Conservation (phyloP, 2,888 invertebrate species). For the Patella caerulea region DNA sequence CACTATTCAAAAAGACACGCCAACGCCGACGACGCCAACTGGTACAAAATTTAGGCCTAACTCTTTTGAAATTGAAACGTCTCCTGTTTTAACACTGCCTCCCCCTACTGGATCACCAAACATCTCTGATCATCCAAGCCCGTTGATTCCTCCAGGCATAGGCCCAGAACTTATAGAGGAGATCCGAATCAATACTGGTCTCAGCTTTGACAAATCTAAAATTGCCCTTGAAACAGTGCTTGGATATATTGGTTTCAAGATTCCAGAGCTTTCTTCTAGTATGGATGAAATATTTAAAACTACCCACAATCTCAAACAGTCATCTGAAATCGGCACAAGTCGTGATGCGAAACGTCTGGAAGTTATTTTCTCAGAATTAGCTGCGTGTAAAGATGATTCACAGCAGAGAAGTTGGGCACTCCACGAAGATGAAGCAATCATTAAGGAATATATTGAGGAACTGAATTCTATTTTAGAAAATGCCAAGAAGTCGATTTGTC, state of each 20-base stretch:
- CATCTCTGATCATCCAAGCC: slow-evolving; percentile 24
- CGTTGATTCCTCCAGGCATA: slow-evolving; percentile 45
- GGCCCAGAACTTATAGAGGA: slow-evolving; percentile 58
- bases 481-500: slow-evolving; percentile 90
- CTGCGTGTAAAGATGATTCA: slow-evolving; percentile 92
- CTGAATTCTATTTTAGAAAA: slow-evolving; percentile 77
- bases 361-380: slow-evolving; percentile 86
- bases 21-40: slow-evolving; percentile 22
- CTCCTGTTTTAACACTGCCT: slow-evolving; percentile 18
- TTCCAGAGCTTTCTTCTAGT: slow-evolving; percentile 46
- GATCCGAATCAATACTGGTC: slow-evolving; percentile 57
- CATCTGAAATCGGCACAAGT: slow-evolving; percentile 74
- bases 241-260: slow-evolving; percentile 46
- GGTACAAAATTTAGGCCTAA: neutral
- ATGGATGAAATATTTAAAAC: slow-evolving; percentile 48
- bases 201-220: slow-evolving; percentile 61
- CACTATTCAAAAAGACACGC: slow-evolving; percentile 16
- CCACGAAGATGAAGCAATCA: slow-evolving; percentile 92
- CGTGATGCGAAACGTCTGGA: slow-evolving; percentile 88
- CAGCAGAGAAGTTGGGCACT: slow-evolving; percentile 96
- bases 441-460: slow-evolving; percentile 82
- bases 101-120: neutral
- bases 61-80: slow-evolving; percentile 12
- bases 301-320: slow-evolving; percentile 19
- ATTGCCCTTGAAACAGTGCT: slow-evolving; percentile 63